These are phyloP conservation scores for Tenthredo notha DNA, from an alignment of 2,888 invertebrate genomes.

Conservation along the genomic window DNA sequence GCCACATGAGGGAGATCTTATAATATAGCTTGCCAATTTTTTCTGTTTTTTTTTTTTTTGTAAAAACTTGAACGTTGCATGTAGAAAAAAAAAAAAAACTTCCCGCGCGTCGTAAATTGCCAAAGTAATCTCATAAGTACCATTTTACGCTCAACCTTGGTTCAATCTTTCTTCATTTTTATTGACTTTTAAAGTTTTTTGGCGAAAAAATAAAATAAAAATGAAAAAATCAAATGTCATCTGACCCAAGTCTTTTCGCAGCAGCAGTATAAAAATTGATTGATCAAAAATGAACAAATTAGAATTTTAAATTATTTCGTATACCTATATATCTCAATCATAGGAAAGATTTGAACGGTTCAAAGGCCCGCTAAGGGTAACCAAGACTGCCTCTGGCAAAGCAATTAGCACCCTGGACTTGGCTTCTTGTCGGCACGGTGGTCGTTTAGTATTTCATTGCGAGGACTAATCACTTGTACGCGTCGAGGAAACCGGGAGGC, in stretches of 20 bases:
- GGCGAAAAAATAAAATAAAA: not conserved
- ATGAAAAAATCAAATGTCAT: too few species aligned
- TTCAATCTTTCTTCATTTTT: not conserved
- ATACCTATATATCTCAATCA: too few species aligned
- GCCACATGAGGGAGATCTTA: not conserved
- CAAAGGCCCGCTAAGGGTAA: not conserved
- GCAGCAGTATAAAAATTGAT: not conserved
- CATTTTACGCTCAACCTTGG: not conserved
- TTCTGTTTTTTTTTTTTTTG: not conserved
- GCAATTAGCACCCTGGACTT: conserved; percentile 46
- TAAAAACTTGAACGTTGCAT: conserved; percentile 7
- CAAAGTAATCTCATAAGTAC: conserved; percentile 34
- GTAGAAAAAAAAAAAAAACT: not conserved
- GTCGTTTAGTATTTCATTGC: conserved; percentile 48
- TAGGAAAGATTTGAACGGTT: not conserved
- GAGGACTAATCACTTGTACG: conserved; percentile 50
- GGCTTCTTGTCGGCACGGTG: conserved; percentile 38
- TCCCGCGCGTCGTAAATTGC: not conserved
- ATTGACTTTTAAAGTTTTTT: conserved; percentile 17
- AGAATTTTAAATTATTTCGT: too few species aligned
- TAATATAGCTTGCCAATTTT: not conserved
- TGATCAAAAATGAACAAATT: too few species aligned
- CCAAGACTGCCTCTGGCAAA: conserved; percentile 31
- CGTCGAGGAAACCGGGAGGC: conserved; percentile 43
- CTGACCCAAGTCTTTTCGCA: not conserved